Conservation (phyloP, 2,797 vertebrate species). For the Fundulus diaphanus region DNA sequence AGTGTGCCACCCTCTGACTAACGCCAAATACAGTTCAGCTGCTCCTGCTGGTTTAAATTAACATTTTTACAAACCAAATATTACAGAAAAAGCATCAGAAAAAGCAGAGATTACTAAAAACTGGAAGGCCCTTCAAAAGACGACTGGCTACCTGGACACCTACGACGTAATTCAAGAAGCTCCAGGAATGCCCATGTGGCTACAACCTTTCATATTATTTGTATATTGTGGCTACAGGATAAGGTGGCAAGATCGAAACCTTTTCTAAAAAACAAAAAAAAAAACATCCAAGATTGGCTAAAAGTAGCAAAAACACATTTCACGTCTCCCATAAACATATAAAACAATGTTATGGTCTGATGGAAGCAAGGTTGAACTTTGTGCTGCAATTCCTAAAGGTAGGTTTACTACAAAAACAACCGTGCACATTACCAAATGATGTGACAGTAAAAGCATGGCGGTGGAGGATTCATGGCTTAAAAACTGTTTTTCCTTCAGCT, state of each 20-base stretch:
- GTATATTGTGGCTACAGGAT: neutral
- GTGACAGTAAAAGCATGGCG: neutral
- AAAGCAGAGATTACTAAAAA: no score
- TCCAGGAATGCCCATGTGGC: neutral
- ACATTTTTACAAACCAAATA: neutral
- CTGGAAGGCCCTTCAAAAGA: neutral
- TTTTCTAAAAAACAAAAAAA: neutral
- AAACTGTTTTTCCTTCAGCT: neutral
- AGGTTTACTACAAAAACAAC: neutral
- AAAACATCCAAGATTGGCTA: neutral
- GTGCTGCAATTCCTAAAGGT: neutral
- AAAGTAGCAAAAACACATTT: neutral
- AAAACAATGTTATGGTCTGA: neutral
- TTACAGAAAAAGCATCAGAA: neutral
- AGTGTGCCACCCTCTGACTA: neutral
- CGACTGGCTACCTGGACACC: neutral
- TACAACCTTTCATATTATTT: neutral
- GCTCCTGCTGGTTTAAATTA: neutral
- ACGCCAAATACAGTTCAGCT: neutral
- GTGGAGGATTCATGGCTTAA: neutral
- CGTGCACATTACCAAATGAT: neutral
- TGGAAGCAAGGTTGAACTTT: neutral
- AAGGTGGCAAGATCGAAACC: neutral
- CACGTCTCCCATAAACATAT: neutral
- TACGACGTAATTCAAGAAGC: neutral